Evolutionary conservation across 1,140 invertebrate genomes (phyloP).

Genomic region (Pogonomyrmex barbatus): DNA sequence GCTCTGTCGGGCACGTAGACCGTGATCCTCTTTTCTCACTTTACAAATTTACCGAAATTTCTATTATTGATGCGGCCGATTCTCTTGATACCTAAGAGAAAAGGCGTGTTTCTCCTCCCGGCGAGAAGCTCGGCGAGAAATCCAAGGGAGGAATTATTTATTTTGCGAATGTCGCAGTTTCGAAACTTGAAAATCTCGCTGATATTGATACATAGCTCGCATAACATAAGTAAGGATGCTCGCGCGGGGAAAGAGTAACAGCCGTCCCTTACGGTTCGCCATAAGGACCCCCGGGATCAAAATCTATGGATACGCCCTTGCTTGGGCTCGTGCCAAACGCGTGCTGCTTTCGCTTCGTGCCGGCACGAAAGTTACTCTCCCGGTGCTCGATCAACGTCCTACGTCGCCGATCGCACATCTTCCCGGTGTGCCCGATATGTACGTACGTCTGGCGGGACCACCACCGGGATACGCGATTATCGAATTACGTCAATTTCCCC

Average conservation of each 20-base stretch:
- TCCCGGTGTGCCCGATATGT: not conserved
- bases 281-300: not conserved
- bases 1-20: not conserved
- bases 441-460: not conserved
- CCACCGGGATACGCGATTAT: conserved; percentile 35
- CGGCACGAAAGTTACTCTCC: conserved; percentile 52
- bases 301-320: conserved; percentile 50
- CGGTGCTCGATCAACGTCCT: conserved; percentile 46
- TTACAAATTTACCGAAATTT: not conserved
- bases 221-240: conserved; percentile 16
- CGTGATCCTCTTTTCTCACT: not conserved
- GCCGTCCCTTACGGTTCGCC: not conserved
- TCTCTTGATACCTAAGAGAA: not conserved
- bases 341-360: conserved; percentile 51
- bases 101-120: not conserved
- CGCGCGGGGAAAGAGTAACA: not conserved
- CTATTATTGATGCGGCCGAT: not conserved
- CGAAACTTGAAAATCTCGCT: not conserved
- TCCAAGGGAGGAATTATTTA: not conserved
- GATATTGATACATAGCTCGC: conserved; percentile 1
- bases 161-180: not conserved
- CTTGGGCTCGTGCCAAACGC: conserved; percentile 57
- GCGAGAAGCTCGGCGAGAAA: not conserved
- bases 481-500: conserved; percentile 46
- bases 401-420: conserved; percentile 13